Conservation (phyloP, 2,888 invertebrate genomes). For the Troglohyphantes excavatus region DNA sequence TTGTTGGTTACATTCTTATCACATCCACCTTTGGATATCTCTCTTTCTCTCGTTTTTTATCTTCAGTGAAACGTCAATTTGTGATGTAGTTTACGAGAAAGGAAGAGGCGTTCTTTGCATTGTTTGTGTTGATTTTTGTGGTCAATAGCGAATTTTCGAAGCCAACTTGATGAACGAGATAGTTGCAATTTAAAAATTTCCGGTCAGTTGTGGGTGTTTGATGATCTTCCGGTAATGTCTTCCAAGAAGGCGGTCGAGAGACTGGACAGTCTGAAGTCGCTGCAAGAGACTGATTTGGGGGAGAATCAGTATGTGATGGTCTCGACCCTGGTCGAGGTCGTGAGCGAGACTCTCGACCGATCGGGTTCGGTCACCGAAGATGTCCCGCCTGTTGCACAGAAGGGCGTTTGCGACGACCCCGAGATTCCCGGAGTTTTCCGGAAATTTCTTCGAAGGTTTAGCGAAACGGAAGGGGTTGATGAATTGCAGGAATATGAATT, state of each 20-base stretch:
- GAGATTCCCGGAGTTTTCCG: conserved; percentile 42
- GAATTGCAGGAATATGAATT: conserved; percentile 28
- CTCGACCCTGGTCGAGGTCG: conserved; percentile 54
- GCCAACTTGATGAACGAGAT: background rate
- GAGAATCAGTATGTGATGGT: conserved; percentile 64
- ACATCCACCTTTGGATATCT: conserved; percentile 38
- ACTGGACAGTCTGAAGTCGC: conserved; percentile 61
- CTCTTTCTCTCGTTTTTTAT: background rate
- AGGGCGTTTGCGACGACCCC: conserved; percentile 13
- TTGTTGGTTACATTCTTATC: conserved; percentile 35
- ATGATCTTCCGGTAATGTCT: background rate
- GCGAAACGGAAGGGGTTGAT: conserved; percentile 28
- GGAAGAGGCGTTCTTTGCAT: conserved; percentile 41
- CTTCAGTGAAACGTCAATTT: conserved; percentile 15
- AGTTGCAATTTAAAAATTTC: background rate
- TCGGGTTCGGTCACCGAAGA: background rate
- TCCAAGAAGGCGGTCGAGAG: conserved; percentile 57
- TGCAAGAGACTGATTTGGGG: conserved; percentile 58
- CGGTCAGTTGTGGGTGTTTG: background rate
- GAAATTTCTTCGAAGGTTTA: conserved; percentile 56
- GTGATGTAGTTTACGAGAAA: conserved; percentile 24
- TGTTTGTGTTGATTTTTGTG: background rate
- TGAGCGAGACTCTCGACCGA: conserved; percentile 7
- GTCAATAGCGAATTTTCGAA: background rate
- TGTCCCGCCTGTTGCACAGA: background rate